Evolutionary conservation across 2,113 vertebrate species (phyloP).

Genomic region (Apodemus sylvaticus): DNA sequence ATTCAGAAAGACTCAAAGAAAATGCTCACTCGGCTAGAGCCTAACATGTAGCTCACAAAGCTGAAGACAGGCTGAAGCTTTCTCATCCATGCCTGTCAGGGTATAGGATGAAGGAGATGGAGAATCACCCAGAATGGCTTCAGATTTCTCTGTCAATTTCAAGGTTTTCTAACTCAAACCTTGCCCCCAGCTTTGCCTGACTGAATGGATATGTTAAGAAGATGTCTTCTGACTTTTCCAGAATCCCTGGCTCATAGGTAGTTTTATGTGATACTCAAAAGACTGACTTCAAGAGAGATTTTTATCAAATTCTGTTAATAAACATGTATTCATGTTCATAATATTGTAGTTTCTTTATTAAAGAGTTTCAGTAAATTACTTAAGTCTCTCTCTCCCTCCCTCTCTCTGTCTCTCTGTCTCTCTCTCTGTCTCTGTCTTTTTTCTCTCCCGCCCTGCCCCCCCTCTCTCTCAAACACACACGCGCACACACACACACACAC

Average conservation of each 20-base stretch:
- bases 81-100: neutral
- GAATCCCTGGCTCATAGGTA: neutral
- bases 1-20: neutral
- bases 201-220: neutral
- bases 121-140: neutral
- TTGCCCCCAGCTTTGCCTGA: neutral
- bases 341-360: neutral
- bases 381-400: too few species aligned
- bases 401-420: too few species aligned
- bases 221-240: neutral
- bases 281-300: fast-evolving
- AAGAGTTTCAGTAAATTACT: neutral
- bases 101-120: fast-evolving
- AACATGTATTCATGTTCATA: neutral
- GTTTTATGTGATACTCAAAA: neutral
- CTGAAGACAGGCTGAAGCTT: neutral
- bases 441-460: too few species aligned
- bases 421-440: too few species aligned
- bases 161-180: neutral
- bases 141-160: neutral
- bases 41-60: too few species aligned
- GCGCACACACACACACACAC: too few species aligned
- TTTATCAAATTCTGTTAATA: neutral
- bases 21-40: neutral
- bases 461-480: neutral